These are phyloP conservation scores for Lypha dubia DNA, from an alignment of 2,888 invertebrate species.

Conservation along the genomic window DNA sequence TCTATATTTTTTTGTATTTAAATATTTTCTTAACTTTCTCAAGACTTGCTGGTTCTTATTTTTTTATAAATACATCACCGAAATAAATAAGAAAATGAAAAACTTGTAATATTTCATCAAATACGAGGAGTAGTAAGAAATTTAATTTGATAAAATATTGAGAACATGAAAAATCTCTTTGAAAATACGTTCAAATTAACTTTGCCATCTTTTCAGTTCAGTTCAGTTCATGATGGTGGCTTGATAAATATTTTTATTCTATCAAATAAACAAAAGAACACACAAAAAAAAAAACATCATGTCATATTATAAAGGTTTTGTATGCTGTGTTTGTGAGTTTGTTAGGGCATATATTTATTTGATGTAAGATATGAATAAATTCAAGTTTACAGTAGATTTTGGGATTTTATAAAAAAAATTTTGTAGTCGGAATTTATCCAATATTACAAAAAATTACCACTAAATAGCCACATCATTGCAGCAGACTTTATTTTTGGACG, in stretches of 20 bases:
- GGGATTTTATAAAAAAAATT: not conserved
- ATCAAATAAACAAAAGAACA: not conserved
- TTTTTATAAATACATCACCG: not conserved
- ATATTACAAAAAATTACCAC: no score
- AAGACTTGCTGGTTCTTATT: not conserved
- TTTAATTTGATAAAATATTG: slow-evolving; percentile 69
- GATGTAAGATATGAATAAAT: not conserved
- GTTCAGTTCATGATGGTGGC: slow-evolving; percentile 52
- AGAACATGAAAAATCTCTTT: slow-evolving; percentile 71
- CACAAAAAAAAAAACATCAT: not conserved
- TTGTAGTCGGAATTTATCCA: not conserved
- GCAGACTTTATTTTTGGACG: no score
- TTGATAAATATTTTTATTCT: not conserved
- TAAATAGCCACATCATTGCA: no score
- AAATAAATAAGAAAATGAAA: slow-evolving; percentile 10
- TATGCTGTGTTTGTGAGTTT: no score
- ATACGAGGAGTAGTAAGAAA: slow-evolving; percentile 63
- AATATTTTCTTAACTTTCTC: not conserved
- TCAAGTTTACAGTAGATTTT: slow-evolving; percentile 6
- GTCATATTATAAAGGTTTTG: not conserved
- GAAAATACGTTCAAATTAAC: slow-evolving; percentile 63
- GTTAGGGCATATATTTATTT: not conserved
- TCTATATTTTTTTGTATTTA: no score
- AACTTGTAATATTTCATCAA: slow-evolving; percentile 54
- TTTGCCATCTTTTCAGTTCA: no score